phyloP scores from a whole-genome alignment of 2,113 vertebrate species.

The Lagopus muta region DNA sequence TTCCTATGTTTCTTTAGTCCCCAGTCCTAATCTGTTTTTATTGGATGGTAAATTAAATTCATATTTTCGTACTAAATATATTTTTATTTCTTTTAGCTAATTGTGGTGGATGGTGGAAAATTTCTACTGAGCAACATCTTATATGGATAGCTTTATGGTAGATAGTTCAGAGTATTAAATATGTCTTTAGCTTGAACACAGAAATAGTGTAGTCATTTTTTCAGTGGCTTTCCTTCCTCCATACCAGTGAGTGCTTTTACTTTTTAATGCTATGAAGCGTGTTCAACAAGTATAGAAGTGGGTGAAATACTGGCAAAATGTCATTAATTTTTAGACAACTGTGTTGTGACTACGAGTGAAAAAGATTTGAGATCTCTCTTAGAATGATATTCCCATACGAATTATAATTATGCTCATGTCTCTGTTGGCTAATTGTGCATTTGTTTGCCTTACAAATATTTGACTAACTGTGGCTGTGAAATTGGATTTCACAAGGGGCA shows the following conservation, averaged over 20 bases:
- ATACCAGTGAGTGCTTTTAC: neutral
- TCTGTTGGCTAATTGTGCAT: neutral
- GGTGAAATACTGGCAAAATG: neutral
- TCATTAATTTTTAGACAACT: neutral
- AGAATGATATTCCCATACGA: neutral
- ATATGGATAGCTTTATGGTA: neutral
- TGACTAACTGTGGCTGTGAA: neutral
- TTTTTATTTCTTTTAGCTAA: fast-evolving
- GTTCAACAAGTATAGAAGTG: neutral
- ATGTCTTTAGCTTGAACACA: neutral
- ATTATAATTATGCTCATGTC: neutral
- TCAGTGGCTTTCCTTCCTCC: neutral
- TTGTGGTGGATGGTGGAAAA: neutral
- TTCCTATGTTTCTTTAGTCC: fast-evolving
- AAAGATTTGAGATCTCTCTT: neutral
- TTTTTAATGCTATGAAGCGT: neutral
- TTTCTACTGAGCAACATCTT: neutral
- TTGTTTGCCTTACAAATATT: neutral
- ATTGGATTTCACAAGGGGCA: neutral
- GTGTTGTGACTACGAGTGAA: neutral
- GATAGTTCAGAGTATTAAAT: neutral
- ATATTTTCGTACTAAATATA: neutral
- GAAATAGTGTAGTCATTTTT: neutral
- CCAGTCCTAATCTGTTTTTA: neutral
- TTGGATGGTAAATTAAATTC: neutral